Base-by-base conservation (phyloP, 2,888 invertebrate genomes). In the Acleris literana region DNA sequence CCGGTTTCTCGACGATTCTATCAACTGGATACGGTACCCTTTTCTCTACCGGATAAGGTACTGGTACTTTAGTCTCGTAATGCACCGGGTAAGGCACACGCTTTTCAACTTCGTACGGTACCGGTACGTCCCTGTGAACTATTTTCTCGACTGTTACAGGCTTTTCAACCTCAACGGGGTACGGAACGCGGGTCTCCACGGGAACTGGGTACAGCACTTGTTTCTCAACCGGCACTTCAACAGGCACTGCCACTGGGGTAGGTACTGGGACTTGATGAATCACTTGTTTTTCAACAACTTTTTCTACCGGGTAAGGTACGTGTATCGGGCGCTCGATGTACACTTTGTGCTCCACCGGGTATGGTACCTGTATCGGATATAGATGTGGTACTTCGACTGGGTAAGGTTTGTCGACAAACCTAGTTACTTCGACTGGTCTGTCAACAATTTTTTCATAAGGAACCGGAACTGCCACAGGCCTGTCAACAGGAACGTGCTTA, bases 341-440 rank as follows among this genome's bases (percentile, higher is more conserved):
- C 0, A 94, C 88, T 64, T 90, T 89, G 56, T 90, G 90, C 73
- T 93, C 88, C 5, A 93, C 87, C 0, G 93, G 92, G 74, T 90
- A 92, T 7, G 93, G 93, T 1, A 93, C 87, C 71, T 90, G 84
- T 5, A 91, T 67, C 7, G 72, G 72, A 18, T 76, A 80, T 69
- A 72, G 81, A 62, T 83, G 81, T 0, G 88, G 84, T 5, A 92
- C 92, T 62, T 94, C 93, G 16, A 94, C 93, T 0, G 94, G 94
- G 69, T 94, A 92, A 0, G 94, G 94, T 67, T 95, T 94, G 70
- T 95, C 93, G 0, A 94, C 87, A 68, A 90, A 89, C 73, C 81
- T 87, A 1, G 92, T 90, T 0, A 93, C 85, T 79, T 93, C 91
- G 1, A 92, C 82, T 1, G 94, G 94, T 76, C 91, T 93, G 71